These are phyloP conservation scores for Drosophila neocordata DNA, from an alignment of 1,140 invertebrate genomes.

Conservation along the genomic window DNA sequence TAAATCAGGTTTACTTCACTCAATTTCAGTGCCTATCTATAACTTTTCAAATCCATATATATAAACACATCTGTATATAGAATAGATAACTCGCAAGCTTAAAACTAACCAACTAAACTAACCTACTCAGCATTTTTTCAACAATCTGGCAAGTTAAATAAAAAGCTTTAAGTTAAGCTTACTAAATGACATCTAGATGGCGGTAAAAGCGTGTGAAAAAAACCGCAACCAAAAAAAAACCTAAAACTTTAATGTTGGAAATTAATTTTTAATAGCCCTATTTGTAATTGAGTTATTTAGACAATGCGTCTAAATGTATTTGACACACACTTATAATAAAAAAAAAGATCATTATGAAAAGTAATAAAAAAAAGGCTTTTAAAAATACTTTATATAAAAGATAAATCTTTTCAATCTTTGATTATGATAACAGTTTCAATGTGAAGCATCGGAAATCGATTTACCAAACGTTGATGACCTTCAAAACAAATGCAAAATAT, in stretches of 20 bases:
- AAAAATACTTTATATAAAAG: slow-evolving; percentile 1
- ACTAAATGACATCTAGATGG: slow-evolving; percentile 42
- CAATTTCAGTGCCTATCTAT: too few species aligned
- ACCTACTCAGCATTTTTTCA: too few species aligned
- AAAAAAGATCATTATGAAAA: neutral
- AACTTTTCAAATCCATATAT: too few species aligned
- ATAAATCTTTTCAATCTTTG: neutral
- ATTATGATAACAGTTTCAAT: neutral
- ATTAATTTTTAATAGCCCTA: slow-evolving; percentile 51
- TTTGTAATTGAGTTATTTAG: slow-evolving; percentile 38
- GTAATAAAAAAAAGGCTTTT: too few species aligned
- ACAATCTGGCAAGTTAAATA: slow-evolving; percentile 21
- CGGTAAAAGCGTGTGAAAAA: slow-evolving; percentile 25
- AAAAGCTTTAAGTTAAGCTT: slow-evolving; percentile 42
- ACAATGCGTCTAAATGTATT: slow-evolving; percentile 21
- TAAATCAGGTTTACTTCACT: too few species aligned
- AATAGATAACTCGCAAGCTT: too few species aligned
- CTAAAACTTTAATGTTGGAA: slow-evolving; percentile 34
- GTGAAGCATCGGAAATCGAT: slow-evolving; percentile 32
- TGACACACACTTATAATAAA: neutral
- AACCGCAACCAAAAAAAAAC: neutral
- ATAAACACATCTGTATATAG: too few species aligned
- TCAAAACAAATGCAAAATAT: slow-evolving; percentile 14
- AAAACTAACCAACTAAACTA: too few species aligned
- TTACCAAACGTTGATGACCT: slow-evolving; percentile 20